A percentile compares a stretch with the other conserved stretches of the same genome.
phyloP scores from a whole-genome alignment of 2,113 vertebrate species.

The Pelecanus crispus region DNA sequence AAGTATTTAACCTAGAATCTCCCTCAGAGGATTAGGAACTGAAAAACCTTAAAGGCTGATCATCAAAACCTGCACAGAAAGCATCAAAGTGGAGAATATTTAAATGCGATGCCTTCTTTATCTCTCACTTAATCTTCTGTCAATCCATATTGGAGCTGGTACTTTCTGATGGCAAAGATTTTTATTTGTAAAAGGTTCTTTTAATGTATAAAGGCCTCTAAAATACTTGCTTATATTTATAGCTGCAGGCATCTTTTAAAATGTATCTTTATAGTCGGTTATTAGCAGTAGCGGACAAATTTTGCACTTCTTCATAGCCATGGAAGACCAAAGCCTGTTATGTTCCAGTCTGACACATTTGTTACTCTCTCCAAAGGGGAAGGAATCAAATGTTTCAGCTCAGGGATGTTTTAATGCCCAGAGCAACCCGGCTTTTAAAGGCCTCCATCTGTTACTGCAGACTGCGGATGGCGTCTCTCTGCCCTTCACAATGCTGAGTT shows the following conservation, averaged over 20 bases:
- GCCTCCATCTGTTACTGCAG: conserved; percentile 41
- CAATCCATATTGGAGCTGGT: not conserved
- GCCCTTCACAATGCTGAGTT: conserved; percentile 28
- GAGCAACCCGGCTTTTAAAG: conserved; percentile 27
- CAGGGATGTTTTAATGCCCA: conserved; percentile 11
- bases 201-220: not conserved
- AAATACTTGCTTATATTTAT: not conserved
- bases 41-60: not conserved
- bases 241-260: not conserved
- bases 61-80: not conserved
- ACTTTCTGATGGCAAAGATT: not conserved
- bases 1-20: not conserved
- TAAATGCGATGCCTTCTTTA: not conserved
- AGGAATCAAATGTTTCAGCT: conserved; percentile 12
- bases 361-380: not conserved
- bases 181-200: not conserved
- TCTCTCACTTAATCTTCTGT: not conserved
- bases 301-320: not conserved
- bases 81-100: not conserved
- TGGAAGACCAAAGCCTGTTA: not conserved
- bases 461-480: not conserved
- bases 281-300: conserved; percentile 1
- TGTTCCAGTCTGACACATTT: not conserved
- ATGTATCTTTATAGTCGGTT: not conserved
- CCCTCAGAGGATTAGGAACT: not conserved